Base-by-base conservation (phyloP, 2,888 invertebrate genomes). In the Volucella zonaria region DNA sequence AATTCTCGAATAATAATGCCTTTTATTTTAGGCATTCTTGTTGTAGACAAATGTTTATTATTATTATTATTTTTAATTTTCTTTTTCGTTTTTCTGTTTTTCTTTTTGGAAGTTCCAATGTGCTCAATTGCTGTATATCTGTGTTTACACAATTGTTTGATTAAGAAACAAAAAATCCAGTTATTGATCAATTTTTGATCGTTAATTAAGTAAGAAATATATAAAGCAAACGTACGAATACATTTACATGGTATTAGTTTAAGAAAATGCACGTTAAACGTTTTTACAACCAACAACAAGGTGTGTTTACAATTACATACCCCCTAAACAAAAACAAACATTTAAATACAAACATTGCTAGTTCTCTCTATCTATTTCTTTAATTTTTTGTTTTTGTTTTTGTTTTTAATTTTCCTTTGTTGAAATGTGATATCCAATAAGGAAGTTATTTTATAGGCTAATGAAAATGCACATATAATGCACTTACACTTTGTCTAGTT, bases 381-480 rank as follows among this genome's bases (percentile, higher is more conserved):
- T 52, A 52, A 40, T 54, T 11, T 56, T 12, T 66, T 66, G 0
- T 8, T 56, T 40, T 14, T 4, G 12, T 56, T 66, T 58, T 64
- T 38, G 14, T 70, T 23, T 64, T 64, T 38, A 8, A 45, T 42
- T 59, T 18, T 58, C 15, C 67, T 81, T 23, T 70, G 70, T 83
- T 85, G 42, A 85, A 85, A 85, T 85, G 85, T 85, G 85, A 85
- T 85, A 85, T 85, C 77, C 76, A 62, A 47, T 77, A 77, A 81
- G 74, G 15, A 67, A 59, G 47, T 78, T 68, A 23, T 64, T 49
- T 51, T 76, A 58, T 70, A 75, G 56, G 58, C 12, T 59, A 61
- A 31, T n/a, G n/a, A 70, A 52, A 38, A 40, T 62, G 77, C 62
- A 77, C 68, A 77, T 42, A 45, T 51, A 58, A 18, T 47, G 62